Percentiles rank a stretch among this genome's conserved stretches.
Evolutionary conservation across 2,113 vertebrate genomes (phyloP).

Genomic region (Theristicus caerulescens): DNA sequence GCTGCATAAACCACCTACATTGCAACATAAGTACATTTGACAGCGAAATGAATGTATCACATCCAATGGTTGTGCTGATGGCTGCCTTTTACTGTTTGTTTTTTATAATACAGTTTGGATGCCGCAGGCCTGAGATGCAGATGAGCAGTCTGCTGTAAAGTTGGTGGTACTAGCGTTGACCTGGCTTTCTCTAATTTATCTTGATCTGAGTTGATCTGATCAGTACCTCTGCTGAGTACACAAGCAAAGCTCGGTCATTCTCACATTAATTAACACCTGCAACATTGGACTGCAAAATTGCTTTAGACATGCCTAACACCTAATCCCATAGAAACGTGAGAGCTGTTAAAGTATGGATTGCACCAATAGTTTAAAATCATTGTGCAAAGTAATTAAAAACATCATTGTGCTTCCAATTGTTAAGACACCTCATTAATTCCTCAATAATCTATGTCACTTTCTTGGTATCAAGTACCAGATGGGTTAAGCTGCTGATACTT

Average conservation of each 20-base stretch:
- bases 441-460: neutral
- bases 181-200: neutral
- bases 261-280: neutral
- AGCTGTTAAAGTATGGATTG: neutral
- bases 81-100: neutral
- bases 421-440: neutral
- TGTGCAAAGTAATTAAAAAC: neutral
- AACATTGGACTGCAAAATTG: neutral
- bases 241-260: neutral
- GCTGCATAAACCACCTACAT: neutral
- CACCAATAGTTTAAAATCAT: neutral
- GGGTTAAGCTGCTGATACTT: neutral
- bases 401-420: neutral
- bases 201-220: neutral
- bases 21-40: neutral
- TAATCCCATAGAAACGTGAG: neutral
- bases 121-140: neutral
- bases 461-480: neutral
- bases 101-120: neutral
- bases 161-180: neutral
- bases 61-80: neutral
- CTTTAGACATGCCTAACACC: neutral
- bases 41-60: neutral
- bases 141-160: neutral
- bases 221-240: neutral